Evolutionary conservation across 2,113 vertebrate species (phyloP).

Genomic region (Tetrao urogallus): DNA sequence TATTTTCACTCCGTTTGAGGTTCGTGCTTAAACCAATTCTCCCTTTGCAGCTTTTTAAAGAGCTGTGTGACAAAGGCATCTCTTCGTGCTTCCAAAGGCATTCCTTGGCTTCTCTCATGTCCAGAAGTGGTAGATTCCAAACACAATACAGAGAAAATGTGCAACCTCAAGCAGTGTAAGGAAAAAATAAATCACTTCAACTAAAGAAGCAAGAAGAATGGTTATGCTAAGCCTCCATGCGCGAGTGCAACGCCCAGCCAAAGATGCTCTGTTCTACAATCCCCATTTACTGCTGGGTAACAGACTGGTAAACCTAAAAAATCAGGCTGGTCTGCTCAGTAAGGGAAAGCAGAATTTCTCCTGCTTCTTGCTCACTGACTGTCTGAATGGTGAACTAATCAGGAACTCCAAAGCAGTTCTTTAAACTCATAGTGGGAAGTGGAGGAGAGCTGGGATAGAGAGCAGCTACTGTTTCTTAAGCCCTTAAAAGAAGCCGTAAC

Average conservation of each 20-base stretch:
- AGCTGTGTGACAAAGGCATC: slow-evolving; percentile 4
- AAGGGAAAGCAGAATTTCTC: not conserved
- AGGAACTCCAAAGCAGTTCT: not conserved
- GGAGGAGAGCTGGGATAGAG: not conserved
- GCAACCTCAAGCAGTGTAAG: not conserved
- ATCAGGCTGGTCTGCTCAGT: not conserved
- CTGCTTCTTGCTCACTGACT: not conserved
- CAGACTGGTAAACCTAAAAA: not conserved
- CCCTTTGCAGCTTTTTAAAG: not conserved
- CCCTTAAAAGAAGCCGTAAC: not conserved
- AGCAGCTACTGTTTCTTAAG: not conserved
- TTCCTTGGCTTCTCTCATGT: not conserved
- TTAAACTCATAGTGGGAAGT: not conserved
- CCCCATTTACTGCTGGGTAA: not conserved
- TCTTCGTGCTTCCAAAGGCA: not conserved
- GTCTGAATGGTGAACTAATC: not conserved
- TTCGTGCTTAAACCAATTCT: not conserved
- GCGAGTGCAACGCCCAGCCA: not conserved
- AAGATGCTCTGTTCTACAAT: not conserved
- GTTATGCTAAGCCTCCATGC: not conserved
- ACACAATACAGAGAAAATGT: not conserved
- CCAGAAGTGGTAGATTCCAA: slow-evolving; percentile 1
- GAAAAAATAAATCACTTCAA: not conserved
- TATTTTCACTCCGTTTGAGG: not conserved
- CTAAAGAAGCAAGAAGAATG: not conserved